A percentile compares a stretch with the other conserved stretches of the same genome.
Evolutionary conservation across 2,888 invertebrate genomes (phyloP).

Genomic region (Ophioninae sp.): DNA sequence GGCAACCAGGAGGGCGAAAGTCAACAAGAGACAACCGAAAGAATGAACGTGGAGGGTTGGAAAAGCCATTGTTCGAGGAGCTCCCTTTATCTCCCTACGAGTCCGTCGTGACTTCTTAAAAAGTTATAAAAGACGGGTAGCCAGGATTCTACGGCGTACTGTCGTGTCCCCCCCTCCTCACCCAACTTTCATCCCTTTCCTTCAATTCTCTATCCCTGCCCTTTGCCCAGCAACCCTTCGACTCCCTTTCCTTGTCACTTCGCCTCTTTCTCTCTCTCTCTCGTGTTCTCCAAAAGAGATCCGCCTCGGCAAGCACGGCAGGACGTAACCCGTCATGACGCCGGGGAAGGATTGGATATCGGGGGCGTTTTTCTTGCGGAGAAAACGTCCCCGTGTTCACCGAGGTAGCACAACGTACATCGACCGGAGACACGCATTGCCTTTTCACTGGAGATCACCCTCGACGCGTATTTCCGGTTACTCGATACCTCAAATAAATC

Average conservation of each 20-base stretch:
- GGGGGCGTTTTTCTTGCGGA: conserved; percentile 67
- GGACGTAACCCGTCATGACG: conserved; percentile 63
- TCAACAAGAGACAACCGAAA: conserved; percentile 58
- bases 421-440: conserved; percentile 57
- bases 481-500: conserved; percentile 62
- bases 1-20: conserved; percentile 57
- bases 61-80: conserved; percentile 74
- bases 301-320: conserved; percentile 64
- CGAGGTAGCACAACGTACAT: conserved; percentile 47
- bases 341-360: conserved; percentile 69
- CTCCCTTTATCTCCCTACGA: conserved; percentile 68
- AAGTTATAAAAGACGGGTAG: conserved; percentile 73
- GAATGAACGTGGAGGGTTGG: conserved; percentile 62
- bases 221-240: conserved; percentile 17
- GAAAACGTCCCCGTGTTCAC: conserved; percentile 30
- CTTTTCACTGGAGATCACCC: conserved; percentile 56
- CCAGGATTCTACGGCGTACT: conserved; percentile 64
- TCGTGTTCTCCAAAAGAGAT: conserved; percentile 54
- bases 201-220: conserved; percentile 39
- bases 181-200: conserved; percentile 58
- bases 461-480: conserved; percentile 59
- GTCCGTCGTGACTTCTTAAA: conserved; percentile 76
- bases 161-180: conserved; percentile 20
- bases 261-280: conserved; percentile 35
- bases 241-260: conserved; percentile 19